Base-by-base conservation (phyloP, 1,140 invertebrate species). In the Stegodyphus mimosarum region DNA sequence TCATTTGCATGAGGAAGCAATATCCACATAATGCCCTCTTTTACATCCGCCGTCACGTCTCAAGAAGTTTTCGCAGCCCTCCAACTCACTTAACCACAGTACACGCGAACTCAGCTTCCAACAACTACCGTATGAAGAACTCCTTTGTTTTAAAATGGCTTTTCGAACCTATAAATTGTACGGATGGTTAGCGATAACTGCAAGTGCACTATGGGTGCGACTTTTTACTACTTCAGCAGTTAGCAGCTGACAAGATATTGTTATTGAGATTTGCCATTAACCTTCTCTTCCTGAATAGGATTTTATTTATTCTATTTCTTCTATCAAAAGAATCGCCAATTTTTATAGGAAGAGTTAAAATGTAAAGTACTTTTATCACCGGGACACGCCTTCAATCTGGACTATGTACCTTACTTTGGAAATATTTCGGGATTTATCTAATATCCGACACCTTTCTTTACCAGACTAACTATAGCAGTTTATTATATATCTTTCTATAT, bases 141-240 rank as follows among this genome's bases (percentile, higher is more conserved):
- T n/a, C 74, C 74, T 66, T 76, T 76, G 74, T 76, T 17, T 66
- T 13, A 50, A 13, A 76, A 63, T 64, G 17, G 15, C 72, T 74
- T 52, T 60, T 60, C 13, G 33, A 9, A 13, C 7, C 13, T 13
- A 66, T 51, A 76, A 66, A 64, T 66, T 51, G 15, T 52, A 9
- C 7, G 18, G 55, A 75, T 55, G 15, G 18, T 33, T 17, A 49
- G 10, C 33, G 73, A 60, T 60, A 49, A 48, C 13, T 4, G 33
- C 15, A 51, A 60, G 73, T 63, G 55, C 33, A 64, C 6, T 33
- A 76, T 64, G 60, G 60, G 74, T 66, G 74, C 74, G 74, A 76
- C 74, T 75, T 75, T 63, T 75, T 60, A 75, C 55, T 76, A 49
- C 72, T 74, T 7, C 60, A 64, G 9, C 3, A 17, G 60, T 63